phyloP scores from a whole-genome alignment of 2,888 invertebrate genomes.

The Lasioglossum villosulum region DNA sequence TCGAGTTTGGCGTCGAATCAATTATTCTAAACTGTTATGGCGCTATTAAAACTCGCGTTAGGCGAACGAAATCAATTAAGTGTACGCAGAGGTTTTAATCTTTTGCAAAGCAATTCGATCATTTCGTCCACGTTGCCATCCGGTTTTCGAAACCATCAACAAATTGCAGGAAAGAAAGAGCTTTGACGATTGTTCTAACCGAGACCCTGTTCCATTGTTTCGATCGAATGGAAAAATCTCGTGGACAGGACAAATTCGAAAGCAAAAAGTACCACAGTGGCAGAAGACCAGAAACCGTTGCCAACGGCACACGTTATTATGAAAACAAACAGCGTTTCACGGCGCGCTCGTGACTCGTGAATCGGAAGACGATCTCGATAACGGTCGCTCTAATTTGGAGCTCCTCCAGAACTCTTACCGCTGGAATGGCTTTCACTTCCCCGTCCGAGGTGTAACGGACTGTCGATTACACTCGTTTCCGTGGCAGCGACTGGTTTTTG shows the following conservation, averaged over 20 bases:
- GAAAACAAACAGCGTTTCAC: constrained; percentile 29
- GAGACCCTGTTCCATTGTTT: not conserved
- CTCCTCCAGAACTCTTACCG: constrained; percentile 25
- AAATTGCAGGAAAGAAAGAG: not conserved
- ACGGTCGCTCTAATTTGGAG: constrained; percentile 53
- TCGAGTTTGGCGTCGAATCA: not conserved
- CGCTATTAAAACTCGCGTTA: not conserved
- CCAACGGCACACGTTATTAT: constrained; percentile 34
- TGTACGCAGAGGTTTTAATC: not conserved
- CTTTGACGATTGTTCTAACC: not conserved
- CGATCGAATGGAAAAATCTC: not conserved
- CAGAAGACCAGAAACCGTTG: constrained; percentile 6
- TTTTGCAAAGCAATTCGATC: not conserved
- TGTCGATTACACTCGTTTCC: constrained; percentile 30
- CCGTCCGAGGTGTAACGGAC: constrained; percentile 23
- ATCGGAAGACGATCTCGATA: constrained; percentile 37
- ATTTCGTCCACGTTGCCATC: no score
- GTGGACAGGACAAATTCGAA: constrained; percentile 5
- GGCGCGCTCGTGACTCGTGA: constrained; percentile 20
- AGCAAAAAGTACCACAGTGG: not conserved
- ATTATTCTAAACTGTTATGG: constrained; percentile 6
- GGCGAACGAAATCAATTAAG: not conserved
- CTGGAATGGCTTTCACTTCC: constrained; percentile 53
- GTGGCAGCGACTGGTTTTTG: constrained; percentile 16
- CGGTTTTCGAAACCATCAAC: no score